Percentiles rank a stretch among this genome's conserved stretches.
These are phyloP conservation scores for Dromococcyx pavoninus DNA, from an alignment of 2,797 vertebrate genomes.

Conservation along the genomic window DNA sequence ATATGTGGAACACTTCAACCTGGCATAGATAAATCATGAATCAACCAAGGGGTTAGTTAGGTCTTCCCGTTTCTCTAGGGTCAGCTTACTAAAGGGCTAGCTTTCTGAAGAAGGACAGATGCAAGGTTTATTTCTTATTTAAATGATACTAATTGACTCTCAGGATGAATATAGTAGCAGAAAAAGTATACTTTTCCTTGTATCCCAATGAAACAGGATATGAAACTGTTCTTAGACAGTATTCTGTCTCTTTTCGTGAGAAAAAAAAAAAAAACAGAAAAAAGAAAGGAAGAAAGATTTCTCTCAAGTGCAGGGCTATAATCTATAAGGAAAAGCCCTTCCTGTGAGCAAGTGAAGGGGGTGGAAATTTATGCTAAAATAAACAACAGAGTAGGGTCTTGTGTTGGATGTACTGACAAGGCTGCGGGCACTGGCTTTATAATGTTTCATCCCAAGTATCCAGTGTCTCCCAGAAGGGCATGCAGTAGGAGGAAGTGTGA, in stretches of 20 bases:
- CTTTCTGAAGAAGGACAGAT: not conserved
- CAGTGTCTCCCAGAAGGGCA: conserved; percentile 79
- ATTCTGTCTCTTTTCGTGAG: not conserved
- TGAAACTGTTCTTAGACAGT: not conserved
- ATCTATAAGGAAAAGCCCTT: conserved; percentile 56
- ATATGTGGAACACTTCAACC: conserved; percentile 31
- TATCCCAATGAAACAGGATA: not conserved
- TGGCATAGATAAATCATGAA: conserved; percentile 58
- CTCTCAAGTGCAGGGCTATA: not conserved
- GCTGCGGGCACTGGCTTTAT: conserved; percentile 60
- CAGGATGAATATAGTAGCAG: not conserved
- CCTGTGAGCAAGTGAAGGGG: conserved; percentile 72
- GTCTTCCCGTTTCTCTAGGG: conserved; percentile 18
- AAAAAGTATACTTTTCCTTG: not conserved
- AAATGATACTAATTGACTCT: not conserved
- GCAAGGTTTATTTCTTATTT: not conserved
- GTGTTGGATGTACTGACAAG: conserved; percentile 67
- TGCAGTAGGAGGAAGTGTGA: conserved; percentile 75
- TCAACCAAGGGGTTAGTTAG: conserved; percentile 4
- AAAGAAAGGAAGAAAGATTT: not conserved
- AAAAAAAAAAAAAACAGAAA: not conserved
- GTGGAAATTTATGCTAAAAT: conserved; percentile 45
- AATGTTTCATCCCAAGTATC: conserved; percentile 75
- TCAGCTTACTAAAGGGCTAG: not conserved
- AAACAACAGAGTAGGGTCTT: conserved; percentile 72